Base-by-base conservation (phyloP, 2,113 vertebrate genomes). In the Aspiorhynchus laticeps region DNA sequence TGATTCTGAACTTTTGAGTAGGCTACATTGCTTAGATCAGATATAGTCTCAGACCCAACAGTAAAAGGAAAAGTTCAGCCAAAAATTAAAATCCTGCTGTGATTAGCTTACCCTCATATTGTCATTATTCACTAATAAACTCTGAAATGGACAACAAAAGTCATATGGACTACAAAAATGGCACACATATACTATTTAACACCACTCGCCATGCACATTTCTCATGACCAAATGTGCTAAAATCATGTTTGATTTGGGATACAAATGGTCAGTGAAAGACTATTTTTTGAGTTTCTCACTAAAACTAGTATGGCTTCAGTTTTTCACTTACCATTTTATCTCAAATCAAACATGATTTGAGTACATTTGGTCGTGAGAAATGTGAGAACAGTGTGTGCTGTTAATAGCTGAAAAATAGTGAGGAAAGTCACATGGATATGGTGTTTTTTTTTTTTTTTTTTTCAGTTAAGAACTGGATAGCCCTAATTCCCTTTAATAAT, bases 1-100 rank as follows among this genome's bases (percentile, higher is more conserved):
- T 46, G 6, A 26, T 46, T 17, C 6, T 38, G 9, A 73, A 28
- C 12, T 76, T 76, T 76, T 76, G 14, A 76, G n/a, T 2, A 69
- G 38, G 7, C 38, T 19, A 46, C 41, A n/a, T 61, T 61, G 1
- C 8, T 61, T 24, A 53, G 17, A 46, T 80, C 76, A 83, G 61
- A 71, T 36, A 80, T 87, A 91, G 90, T 90, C 92, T 88, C 63
- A 88, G 87, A 89, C 36, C 2, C 19, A 73, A 24, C 17, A 71
- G 33, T 36, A 9, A 41, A 41, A 12, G 19, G 8, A 21, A 4
- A 36, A 28, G 17, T 21, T 51, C 15, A 51, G 51, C 51, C 17
- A 53, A 59, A 59, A 59, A 9, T 59, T 7, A 33, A 24, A 24
- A 73, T 24, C 69, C 33, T 73, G 69, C 21, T 21, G 21, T 73